phyloP scores from a whole-genome alignment of 1,140 invertebrate species.

The Dufourea novaeangliae region DNA sequence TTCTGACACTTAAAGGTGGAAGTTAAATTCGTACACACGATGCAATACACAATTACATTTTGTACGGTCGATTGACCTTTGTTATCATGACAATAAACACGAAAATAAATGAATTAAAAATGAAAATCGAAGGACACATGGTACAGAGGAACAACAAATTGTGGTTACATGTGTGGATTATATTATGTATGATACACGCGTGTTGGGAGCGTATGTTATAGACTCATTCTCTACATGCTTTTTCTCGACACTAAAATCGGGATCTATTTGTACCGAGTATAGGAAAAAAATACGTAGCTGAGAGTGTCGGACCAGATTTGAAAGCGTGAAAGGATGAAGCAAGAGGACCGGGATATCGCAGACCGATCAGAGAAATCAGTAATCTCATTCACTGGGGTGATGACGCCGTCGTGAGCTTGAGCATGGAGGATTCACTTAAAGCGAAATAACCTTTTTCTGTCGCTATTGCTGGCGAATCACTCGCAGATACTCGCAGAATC shows the following conservation, averaged over 20 bases:
- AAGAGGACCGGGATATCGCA: constrained; percentile 57
- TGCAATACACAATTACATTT: constrained; percentile 39
- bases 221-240: constrained; percentile 11
- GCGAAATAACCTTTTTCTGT: too few relatives aligned
- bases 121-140: constrained; percentile 14
- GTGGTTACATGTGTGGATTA: constrained; percentile 34
- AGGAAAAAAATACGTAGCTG: constrained; percentile 74
- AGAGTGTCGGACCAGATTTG: constrained; percentile 63
- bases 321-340: constrained; percentile 64
- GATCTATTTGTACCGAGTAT: constrained; percentile 70
- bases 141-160: constrained; percentile 22
- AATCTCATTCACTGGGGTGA: constrained; percentile 20
- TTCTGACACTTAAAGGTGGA: neutral
- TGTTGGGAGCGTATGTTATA: constrained; percentile 22
- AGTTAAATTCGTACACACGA: constrained; percentile 23
- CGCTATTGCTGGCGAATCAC: neutral
- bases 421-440: neutral
- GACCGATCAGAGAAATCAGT: constrained; percentile 35
- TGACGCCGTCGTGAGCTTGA: neutral
- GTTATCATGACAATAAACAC: constrained; percentile 18
- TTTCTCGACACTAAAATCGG: constrained; percentile 65
- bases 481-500: neutral
- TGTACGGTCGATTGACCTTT: constrained; percentile 41
- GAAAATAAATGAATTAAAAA: neutral
- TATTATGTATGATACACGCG: constrained; percentile 24